A percentile compares a stretch with the other conserved stretches of the same genome.
These are phyloP conservation scores for Esperia sulphurella DNA, from an alignment of 2,888 invertebrate species.

Conservation along the genomic window DNA sequence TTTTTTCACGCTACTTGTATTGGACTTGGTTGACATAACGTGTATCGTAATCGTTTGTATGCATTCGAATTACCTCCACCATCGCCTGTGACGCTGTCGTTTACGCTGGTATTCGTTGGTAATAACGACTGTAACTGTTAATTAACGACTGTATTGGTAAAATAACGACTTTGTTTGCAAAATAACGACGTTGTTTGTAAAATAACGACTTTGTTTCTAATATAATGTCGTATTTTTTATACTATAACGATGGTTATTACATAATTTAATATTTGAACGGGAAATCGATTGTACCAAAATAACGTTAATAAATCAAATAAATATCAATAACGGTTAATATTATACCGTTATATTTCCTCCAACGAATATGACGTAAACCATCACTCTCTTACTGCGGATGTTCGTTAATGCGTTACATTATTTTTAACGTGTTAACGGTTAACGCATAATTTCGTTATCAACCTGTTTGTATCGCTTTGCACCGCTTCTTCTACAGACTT, in stretches of 20 bases:
- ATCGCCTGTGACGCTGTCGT: conserved; percentile 27
- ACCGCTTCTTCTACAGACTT: conserved; percentile 54
- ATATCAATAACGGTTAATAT: no score
- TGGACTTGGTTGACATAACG: conserved; percentile 51
- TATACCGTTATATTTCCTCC: no score
- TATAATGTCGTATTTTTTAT: no score
- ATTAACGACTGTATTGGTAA: not conserved
- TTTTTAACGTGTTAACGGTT: no score
- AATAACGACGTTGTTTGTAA: not conserved
- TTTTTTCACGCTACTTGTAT: conserved; percentile 59
- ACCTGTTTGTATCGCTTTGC: conserved; percentile 23
- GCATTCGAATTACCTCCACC: conserved; percentile 27
- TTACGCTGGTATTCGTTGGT: conserved; percentile 31
- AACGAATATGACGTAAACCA: conserved; percentile 23
- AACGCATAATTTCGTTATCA: not conserved
- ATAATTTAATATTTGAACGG: no score
- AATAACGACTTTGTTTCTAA: conserved; percentile 5
- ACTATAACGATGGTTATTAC: no score
- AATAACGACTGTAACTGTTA: conserved; percentile 3
- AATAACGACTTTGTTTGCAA: not conserved
- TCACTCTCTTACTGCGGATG: not conserved
- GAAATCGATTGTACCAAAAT: no score
- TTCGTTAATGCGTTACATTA: no score
- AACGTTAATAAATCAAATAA: no score
- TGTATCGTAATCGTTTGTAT: conserved; percentile 59